A percentile compares a stretch with the other conserved stretches of the same genome.
phyloP scores from a whole-genome alignment of 2,113 vertebrate genomes.

The Corvus hawaiiensis region DNA sequence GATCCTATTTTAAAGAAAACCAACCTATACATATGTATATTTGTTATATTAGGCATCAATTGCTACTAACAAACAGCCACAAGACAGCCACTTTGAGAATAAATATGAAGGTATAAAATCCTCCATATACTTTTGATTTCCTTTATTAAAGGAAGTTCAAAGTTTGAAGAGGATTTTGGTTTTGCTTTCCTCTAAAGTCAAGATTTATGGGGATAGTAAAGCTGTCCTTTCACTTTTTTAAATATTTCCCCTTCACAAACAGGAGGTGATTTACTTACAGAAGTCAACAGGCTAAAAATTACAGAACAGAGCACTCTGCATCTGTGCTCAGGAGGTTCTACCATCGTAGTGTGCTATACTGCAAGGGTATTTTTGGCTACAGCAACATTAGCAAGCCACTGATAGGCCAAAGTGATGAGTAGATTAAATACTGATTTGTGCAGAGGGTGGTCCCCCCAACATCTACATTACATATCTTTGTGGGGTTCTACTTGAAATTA shows the following conservation, averaged over 20 bases:
- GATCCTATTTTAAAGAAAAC: background rate
- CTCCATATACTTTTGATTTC: background rate
- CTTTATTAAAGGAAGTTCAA: background rate
- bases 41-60: background rate
- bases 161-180: background rate
- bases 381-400: background rate
- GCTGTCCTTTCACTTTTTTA: background rate
- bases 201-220: background rate
- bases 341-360: background rate
- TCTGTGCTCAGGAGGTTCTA: background rate
- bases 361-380: background rate
- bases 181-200: background rate
- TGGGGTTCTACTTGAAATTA: background rate
- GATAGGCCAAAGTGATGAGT: background rate
- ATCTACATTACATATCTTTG: background rate
- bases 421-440: background rate
- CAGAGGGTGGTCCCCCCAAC: accelerated
- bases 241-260: background rate
- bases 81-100: background rate
- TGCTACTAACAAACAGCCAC: background rate
- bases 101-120: background rate
- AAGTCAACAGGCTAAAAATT: background rate
- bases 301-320: background rate
- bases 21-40: background rate
- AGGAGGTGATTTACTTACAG: background rate